Base-by-base conservation (phyloP, 2,888 invertebrate species). In the Eilema griseolum region DNA sequence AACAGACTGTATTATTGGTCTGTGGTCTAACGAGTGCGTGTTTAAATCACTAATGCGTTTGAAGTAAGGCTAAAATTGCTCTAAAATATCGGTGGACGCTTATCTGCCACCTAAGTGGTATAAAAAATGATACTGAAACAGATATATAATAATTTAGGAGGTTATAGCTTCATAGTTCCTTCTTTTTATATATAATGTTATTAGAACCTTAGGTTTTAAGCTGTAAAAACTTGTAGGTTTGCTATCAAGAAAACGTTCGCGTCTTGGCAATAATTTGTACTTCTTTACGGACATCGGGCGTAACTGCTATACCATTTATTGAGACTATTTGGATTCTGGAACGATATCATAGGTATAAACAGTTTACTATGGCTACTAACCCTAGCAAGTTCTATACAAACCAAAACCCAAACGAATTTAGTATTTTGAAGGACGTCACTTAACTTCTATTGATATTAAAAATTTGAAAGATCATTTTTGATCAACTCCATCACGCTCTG, bases 1-100 rank as follows among this genome's bases (percentile, higher is more conserved):
- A 23, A 65, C n/a, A 31, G 56, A n/a, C n/a, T n/a, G n/a, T n/a
- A n/a, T 33, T 28, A 56, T 56, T 65, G 24, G 14, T 57, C 56
- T 57, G 65, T 33, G 65, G 65, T 57, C 24, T 33, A 65, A 65
- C 65, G 24, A 24, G 24, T 33, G 65, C 23, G 31, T 65, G 23
- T 65, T 52, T 37, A n/a, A 56, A 65, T 33, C 56, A 65, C 65
- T 65, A 65, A 65, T 56, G 52, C 33, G 33, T 65, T 65, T 65
- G 33, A 23, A 65, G 33, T 57, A 16, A 10, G 5, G 20, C 4
- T 24, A 14, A 23, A 56, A 33, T 56, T 56, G 16, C 23, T 16
- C 3, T 11, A 33, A 65, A 65, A 46, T 41, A 46, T 20, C 16
- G 41, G 20, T 20, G 11, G 16, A 16, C 7, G 24, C 26, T 24